Evolutionary conservation across 2,888 invertebrate genomes (phyloP), one percentile per base, ranked within the genome.

Genomic region (Gortyna flavago): DNA sequence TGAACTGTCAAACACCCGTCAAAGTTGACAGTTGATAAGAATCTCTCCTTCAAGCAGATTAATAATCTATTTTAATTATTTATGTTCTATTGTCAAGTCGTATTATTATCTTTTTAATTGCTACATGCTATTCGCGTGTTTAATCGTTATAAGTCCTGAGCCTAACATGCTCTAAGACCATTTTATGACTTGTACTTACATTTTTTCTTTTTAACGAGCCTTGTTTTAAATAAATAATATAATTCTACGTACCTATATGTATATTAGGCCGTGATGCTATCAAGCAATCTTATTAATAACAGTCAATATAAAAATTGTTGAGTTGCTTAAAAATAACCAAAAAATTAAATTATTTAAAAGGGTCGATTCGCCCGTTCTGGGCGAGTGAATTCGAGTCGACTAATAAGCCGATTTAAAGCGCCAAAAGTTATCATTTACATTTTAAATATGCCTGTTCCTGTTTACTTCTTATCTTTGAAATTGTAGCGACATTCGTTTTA

Each of bases 401-500:
- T 54, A n/a, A 54, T 25, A 54, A 54, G 11, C 25, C n/a, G 11
- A 57, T 48, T 71, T 29, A 11, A 1, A 51, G 7, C 44, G 25
- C 64, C 16, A 74, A 74, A 79, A 80, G 1, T 32, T 18, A 38
- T 41, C 32, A 68, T 68, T 68, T 59, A 51, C 18, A 74, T 73
- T 67, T 66, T 3, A 29, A 64, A 54, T 75, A 75, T 79, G 75
- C 79, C 65, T 79, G 75, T 67, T 73, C 64, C n/a, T 21, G 67
- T 71, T 29, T 54, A 71, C 35, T 67, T 68, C 61, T 76, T 76
- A 66, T 62, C 61, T 77, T 64, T 8, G 65, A 85, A 74, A 70
- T 73, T 65, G 80, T 67, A 48, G 66, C 2, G 76, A 73, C 78
- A 83, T 87, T 86, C 85, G 79, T 74, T 82, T 85, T 83, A 86